Percentiles rank a stretch among this genome's conserved stretches.
Conservation (phyloP, 2,888 invertebrate genomes). For the Nemotelus nigrinus region DNA sequence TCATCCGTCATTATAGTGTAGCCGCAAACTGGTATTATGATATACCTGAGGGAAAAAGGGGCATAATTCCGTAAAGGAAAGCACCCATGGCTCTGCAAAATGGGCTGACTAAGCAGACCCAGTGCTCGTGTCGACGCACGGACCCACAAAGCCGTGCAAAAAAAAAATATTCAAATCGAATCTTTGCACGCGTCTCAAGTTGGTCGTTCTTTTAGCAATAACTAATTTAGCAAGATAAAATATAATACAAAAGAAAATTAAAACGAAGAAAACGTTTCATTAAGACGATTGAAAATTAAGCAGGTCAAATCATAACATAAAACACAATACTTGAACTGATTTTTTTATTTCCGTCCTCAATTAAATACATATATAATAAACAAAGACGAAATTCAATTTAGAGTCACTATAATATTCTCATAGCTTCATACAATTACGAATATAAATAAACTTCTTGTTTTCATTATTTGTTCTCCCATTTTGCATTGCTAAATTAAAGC, state of each 20-base stretch:
- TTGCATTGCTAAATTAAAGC: background rate
- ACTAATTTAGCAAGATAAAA: conserved; percentile 44
- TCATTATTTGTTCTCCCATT: background rate
- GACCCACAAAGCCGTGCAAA: conserved; percentile 43
- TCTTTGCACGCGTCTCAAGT: conserved; percentile 28
- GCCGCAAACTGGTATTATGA: no score
- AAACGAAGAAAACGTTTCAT: conserved; percentile 19
- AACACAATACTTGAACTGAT: conserved; percentile 46
- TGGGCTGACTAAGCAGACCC: no score
- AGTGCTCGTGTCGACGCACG: no score
- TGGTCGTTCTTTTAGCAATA: conserved; percentile 44
- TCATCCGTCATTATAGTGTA: no score
- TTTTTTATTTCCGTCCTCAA: background rate
- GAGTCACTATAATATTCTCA: no score
- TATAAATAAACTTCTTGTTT: conserved; percentile 9
- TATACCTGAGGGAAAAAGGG: no score
- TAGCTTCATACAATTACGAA: background rate
- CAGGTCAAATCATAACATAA: background rate
- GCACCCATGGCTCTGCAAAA: no score
- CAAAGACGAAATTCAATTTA: no score
- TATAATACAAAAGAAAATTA: conserved; percentile 32
- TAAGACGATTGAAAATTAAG: background rate
- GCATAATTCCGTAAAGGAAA: no score
- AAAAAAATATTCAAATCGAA: conserved; percentile 29
- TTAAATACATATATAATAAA: no score